Evolutionary conservation across 2,797 vertebrate species (phyloP), one percentile per base, ranked within the genome.

Genomic region (Microctenopoma lineatum): DNA sequence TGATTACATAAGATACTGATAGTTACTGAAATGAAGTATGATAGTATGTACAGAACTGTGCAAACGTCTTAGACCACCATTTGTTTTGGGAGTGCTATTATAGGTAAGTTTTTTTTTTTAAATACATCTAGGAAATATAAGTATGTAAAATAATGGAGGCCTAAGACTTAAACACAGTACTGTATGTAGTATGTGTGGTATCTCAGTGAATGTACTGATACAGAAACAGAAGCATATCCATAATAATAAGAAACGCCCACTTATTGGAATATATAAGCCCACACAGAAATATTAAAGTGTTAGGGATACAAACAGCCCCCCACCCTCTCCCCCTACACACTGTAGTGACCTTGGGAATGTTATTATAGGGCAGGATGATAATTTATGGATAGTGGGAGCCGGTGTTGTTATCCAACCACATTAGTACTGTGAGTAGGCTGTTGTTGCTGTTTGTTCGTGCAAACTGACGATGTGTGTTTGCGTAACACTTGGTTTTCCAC

Each of bases 401-500:
- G 13, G 27, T 8, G 32, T 3, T 64, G 25, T 80, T 77, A 70
- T 52, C 64, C 50, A 70, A 46, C 44, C 57, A 52, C 68, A 62
- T 65, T 36, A 63, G 57, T 68, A 32, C 29, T 32, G 29, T 32
- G 16, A 53, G 70, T 12, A 38, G 59, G 68, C 67, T 69, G 42
- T n/a, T 52, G 44, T 55, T 21, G 21, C 2, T 21, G 65, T 54
- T 55, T n/a, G 62, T 46, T 53, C 61, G 27, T 72, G 67, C 50
- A 48, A 11, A 48, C 34, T 10, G 34, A 38, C 14, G 16, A 1
- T 51, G 58, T 48, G 75, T 27, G 48, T 85, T 84, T 87, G 84
- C 65, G 52, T 80, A 83, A 84, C 59, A 70, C 64, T 46, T 39
- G 2, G 8, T 64, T 51, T 81, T 77, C 70, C 4, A 66, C 71